These are phyloP conservation scores for Drosophila parthenogenetica DNA, from an alignment of 2,888 invertebrate species.

Conservation along the genomic window DNA sequence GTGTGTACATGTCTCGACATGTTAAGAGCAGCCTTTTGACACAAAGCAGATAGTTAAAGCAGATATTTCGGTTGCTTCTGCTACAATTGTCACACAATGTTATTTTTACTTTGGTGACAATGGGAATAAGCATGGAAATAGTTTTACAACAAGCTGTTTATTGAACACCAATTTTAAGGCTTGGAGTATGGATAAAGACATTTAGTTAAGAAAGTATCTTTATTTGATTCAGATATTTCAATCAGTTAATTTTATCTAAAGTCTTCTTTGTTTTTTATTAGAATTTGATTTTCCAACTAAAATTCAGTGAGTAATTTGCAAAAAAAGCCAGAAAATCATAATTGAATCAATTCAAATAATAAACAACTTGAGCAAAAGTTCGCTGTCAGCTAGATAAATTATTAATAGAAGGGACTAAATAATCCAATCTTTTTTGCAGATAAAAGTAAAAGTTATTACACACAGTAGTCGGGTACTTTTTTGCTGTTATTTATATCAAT, in stretches of 20 bases:
- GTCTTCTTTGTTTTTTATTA: too few species aligned
- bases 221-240: too few species aligned
- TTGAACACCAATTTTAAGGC: too few species aligned
- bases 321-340: neutral
- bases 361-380: constrained; percentile 11
- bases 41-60: constrained; percentile 3
- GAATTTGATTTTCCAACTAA: neutral
- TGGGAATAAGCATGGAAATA: too few species aligned
- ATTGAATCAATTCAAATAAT: constrained; percentile 1
- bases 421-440: too few species aligned
- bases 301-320: neutral
- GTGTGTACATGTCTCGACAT: constrained; percentile 8
- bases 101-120: neutral
- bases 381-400: neutral
- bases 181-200: too few species aligned
- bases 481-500: constrained; percentile 2
- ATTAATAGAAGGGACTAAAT: neutral
- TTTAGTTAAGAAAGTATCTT: too few species aligned
- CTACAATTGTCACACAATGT: constrained; percentile 2
- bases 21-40: constrained; percentile 4
- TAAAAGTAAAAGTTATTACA: constrained; percentile 28
- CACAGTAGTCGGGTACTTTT: neutral
- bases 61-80: constrained; percentile 4
- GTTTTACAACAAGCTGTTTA: neutral
- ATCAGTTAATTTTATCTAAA: neutral